Percentiles rank a stretch among this genome's conserved stretches.
Conservation (phyloP, 2,888 invertebrate genomes). For the Ligdia adustata region DNA sequence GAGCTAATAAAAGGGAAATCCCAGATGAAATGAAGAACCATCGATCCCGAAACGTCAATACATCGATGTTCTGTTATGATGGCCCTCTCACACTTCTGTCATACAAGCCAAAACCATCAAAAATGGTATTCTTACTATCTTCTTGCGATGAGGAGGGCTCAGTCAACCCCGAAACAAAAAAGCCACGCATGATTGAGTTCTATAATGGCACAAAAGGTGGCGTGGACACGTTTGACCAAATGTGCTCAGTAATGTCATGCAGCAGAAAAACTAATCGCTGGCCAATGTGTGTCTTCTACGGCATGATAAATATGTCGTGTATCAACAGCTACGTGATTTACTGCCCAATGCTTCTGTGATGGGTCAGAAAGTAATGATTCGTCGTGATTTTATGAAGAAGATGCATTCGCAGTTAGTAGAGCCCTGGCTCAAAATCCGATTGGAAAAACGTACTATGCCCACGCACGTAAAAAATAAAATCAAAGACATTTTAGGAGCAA, state of each 20-base stretch:
- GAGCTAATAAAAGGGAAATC: constrained; percentile 43
- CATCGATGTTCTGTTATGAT: constrained; percentile 44
- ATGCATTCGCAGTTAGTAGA: constrained; percentile 29
- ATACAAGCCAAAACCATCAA: constrained; percentile 40
- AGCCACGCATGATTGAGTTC: constrained; percentile 27
- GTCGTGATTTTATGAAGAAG: constrained; percentile 29
- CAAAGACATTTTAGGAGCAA: constrained; percentile 12
- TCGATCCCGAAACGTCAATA: constrained; percentile 34
- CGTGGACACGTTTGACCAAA: constrained; percentile 21
- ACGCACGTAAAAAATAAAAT: constrained; percentile 19
- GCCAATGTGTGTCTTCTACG: constrained; percentile 32
- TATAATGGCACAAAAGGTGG: constrained; percentile 32
- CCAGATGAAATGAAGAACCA: constrained; percentile 38
- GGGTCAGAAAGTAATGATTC: constrained; percentile 6
- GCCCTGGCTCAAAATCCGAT: constrained; percentile 34
- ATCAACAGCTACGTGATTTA: constrained; percentile 30
- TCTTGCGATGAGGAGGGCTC: constrained; percentile 5
- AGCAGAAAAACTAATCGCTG: constrained; percentile 31
- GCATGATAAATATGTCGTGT: constrained; percentile 28
- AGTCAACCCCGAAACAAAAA: constrained; percentile 7
- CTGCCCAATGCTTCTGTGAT: constrained; percentile 9
- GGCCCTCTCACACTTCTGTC: constrained; percentile 43
- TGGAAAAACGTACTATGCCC: constrained; percentile 26
- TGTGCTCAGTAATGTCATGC: constrained; percentile 30
- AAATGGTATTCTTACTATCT: constrained; percentile 28